Conservation (phyloP, 2,113 vertebrate genomes). For the Phyllostomus hastatus region DNA sequence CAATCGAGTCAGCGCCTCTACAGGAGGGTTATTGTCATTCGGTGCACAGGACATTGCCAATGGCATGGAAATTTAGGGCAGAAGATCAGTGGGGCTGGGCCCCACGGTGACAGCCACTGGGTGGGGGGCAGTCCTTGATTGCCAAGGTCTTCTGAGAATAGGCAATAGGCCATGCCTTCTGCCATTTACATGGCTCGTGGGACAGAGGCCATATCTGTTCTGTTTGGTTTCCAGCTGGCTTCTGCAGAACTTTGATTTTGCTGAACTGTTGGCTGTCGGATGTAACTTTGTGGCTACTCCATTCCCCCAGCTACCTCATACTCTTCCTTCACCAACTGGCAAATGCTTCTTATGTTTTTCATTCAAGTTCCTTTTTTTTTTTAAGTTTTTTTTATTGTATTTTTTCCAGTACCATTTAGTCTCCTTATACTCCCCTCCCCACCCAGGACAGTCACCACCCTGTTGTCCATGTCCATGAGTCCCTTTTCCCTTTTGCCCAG, state of each 20-base stretch:
- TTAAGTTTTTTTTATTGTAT: too few species aligned
- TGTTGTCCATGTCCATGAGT: too few species aligned
- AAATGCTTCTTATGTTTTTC: background rate
- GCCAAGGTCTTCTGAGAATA: background rate
- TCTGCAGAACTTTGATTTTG: background rate
- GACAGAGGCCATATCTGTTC: background rate
- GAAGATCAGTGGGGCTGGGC: background rate
- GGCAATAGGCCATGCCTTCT: background rate
- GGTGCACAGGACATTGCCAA: too few species aligned
- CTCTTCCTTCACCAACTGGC: background rate
- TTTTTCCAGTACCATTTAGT: too few species aligned
- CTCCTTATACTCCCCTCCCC: too few species aligned
- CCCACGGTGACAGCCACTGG: background rate
- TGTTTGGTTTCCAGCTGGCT: background rate
- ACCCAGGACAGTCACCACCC: too few species aligned
- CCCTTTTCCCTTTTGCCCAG: too few species aligned
- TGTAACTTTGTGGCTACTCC: background rate
- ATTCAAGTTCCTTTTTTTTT: background rate
- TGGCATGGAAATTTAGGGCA: background rate
- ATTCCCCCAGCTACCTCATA: background rate
- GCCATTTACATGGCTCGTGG: background rate
- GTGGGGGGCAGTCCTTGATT: background rate
- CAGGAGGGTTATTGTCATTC: background rate
- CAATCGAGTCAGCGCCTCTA: background rate
- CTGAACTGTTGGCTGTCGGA: background rate